These are phyloP conservation scores for Notothenia coriiceps DNA, from an alignment of 2,113 vertebrate genomes.

Conservation along the genomic window DNA sequence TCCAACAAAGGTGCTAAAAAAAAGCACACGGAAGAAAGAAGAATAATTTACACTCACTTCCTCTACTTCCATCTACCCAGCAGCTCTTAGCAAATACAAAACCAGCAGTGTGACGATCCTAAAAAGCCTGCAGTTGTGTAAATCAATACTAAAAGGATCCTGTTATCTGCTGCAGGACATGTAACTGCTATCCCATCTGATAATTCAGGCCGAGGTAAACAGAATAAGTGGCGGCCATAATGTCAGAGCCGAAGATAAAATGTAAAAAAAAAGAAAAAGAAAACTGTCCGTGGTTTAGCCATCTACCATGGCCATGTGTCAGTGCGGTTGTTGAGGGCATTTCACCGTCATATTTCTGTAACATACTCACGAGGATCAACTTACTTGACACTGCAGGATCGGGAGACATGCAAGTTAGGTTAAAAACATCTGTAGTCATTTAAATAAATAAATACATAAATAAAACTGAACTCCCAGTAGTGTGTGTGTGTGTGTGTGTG, in stretches of 20 bases:
- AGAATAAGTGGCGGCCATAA: not conserved
- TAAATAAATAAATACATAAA: constrained; percentile 90
- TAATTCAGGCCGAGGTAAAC: constrained; percentile 2
- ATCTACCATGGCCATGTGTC: not conserved
- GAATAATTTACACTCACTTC: not conserved
- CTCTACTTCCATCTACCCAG: constrained; percentile 11
- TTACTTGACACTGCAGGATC: constrained; percentile 37
- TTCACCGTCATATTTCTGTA: constrained; percentile 12
- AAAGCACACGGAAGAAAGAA: not conserved
- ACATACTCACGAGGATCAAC: not conserved
- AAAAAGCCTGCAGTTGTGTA: not conserved
- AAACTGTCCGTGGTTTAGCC: not conserved
- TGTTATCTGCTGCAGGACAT: constrained; percentile 17
- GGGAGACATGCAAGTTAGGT: constrained; percentile 30
- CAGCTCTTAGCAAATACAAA: constrained; percentile 36
- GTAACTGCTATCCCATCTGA: not conserved
- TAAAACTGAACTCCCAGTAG: constrained; percentile 71
- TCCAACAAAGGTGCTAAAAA: not conserved
- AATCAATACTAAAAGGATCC: not conserved
- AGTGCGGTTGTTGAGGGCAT: constrained; percentile 22
- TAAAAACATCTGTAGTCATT: constrained; percentile 54
- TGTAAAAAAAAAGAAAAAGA: not conserved
- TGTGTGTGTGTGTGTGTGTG: not conserved
- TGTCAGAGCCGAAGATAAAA: not conserved
- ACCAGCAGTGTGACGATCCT: constrained; percentile 42